These are phyloP conservation scores for Hepsetus odoe DNA, from an alignment of 2,113 vertebrate species.

Conservation along the genomic window DNA sequence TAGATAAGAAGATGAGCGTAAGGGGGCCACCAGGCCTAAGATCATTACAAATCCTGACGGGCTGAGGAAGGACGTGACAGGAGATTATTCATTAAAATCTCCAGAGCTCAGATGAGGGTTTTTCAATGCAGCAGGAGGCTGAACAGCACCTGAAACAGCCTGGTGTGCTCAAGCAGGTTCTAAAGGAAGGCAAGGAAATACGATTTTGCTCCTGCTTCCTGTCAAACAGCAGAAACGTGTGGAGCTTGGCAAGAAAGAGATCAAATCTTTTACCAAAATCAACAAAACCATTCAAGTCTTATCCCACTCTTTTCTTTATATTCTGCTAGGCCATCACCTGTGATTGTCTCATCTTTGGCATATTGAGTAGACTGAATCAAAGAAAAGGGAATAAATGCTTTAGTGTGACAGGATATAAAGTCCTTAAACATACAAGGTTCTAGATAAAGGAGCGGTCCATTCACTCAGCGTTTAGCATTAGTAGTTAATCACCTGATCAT, in stretches of 20 bases:
- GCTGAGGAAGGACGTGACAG: background rate
- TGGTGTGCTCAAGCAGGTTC: background rate
- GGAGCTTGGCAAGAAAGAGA: background rate
- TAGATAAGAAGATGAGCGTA: background rate
- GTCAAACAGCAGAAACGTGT: background rate
- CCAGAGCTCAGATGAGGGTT: background rate
- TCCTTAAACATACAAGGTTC: too few relatives aligned
- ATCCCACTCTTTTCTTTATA: too few relatives aligned
- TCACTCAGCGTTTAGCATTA: too few relatives aligned
- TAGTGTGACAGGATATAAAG: too few relatives aligned
- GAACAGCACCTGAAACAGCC: background rate
- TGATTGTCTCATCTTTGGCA: too few relatives aligned
- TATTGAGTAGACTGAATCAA: too few relatives aligned
- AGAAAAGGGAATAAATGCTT: too few relatives aligned
- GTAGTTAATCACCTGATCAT: too few relatives aligned
- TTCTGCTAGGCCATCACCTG: too few relatives aligned
- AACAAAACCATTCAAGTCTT: too few relatives aligned
- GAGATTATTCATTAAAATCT: background rate
- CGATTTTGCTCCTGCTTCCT: background rate
- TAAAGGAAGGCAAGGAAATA: background rate
- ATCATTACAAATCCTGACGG: background rate
- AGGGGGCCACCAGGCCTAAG: background rate
- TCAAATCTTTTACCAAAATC: too few relatives aligned
- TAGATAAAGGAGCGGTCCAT: too few relatives aligned
- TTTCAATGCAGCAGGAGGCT: background rate